These are phyloP conservation scores for Lepidurus apus DNA, from an alignment of 1,140 invertebrate species.

Conservation along the genomic window DNA sequence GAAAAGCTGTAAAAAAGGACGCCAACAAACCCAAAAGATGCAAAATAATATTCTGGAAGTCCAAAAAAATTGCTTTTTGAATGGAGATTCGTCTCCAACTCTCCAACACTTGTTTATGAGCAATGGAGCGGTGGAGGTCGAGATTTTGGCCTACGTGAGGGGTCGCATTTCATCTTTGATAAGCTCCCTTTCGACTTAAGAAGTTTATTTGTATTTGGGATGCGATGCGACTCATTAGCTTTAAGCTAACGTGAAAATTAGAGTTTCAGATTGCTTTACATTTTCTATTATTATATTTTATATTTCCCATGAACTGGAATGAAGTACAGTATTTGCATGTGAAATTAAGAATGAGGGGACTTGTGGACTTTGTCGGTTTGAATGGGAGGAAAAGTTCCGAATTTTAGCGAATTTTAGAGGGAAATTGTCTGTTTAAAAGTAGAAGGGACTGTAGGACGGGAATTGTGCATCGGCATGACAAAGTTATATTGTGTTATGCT, in stretches of 20 bases:
- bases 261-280: not conserved
- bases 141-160: conserved; percentile 14
- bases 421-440: not conserved
- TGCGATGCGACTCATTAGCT: not conserved
- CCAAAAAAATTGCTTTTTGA: not conserved
- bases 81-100: not conserved
- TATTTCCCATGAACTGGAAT: too few species aligned
- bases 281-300: too few species aligned
- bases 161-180: conserved; percentile 21
- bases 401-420: too few species aligned
- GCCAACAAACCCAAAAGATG: not conserved
- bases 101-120: conserved; percentile 14
- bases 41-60: not conserved
- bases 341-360: too few species aligned
- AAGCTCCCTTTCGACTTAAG: not conserved
- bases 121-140: not conserved
- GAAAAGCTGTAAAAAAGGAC: not conserved
- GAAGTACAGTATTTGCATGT: too few species aligned
- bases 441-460: not conserved
- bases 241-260: not conserved
- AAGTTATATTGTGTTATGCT: not conserved
- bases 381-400: too few species aligned
- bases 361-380: too few species aligned
- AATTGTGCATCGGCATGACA: not conserved
- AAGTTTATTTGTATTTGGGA: not conserved